These are phyloP conservation scores for Temnothorax curvispinosus DNA, from an alignment of 1,140 invertebrate species.

Conservation along the genomic window DNA sequence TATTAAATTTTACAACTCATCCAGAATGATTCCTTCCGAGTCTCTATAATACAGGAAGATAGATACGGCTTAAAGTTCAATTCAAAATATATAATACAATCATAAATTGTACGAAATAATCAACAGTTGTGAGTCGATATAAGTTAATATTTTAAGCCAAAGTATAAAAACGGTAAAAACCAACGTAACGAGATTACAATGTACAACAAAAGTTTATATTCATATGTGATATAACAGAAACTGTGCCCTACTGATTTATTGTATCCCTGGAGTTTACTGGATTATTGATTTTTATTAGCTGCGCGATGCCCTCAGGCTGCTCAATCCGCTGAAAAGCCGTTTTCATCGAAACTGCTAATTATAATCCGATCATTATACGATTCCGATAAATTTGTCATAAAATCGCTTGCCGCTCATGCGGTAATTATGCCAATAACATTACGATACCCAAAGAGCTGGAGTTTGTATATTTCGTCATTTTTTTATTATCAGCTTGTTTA, in stretches of 20 bases:
- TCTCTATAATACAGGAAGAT: not conserved
- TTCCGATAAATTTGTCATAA: constrained; percentile 51
- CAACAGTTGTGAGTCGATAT: not conserved
- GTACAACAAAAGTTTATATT: not conserved
- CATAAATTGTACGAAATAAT: not conserved
- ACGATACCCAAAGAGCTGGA: not conserved
- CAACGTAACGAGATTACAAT: not conserved
- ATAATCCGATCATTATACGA: constrained; percentile 58
- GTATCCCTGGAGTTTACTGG: constrained; percentile 35
- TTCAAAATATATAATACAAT: not conserved
- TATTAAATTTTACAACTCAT: not conserved
- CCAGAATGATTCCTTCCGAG: not conserved
- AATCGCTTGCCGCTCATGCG: constrained; percentile 24
- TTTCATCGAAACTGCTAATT: constrained; percentile 53
- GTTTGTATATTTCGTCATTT: not conserved
- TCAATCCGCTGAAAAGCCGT: constrained; percentile 46
- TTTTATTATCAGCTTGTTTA: constrained; percentile 22
- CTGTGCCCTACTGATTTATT: constrained; percentile 31
- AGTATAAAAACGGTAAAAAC: not conserved
- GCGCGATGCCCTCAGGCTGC: constrained; percentile 26
- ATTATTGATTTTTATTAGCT: constrained; percentile 59
- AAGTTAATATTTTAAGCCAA: not conserved
- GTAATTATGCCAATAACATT: constrained; percentile 43
- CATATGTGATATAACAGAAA: not conserved
- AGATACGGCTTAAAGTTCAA: not conserved